Base-by-base conservation (phyloP, 2,888 invertebrate species). In the Dusona sp. region DNA sequence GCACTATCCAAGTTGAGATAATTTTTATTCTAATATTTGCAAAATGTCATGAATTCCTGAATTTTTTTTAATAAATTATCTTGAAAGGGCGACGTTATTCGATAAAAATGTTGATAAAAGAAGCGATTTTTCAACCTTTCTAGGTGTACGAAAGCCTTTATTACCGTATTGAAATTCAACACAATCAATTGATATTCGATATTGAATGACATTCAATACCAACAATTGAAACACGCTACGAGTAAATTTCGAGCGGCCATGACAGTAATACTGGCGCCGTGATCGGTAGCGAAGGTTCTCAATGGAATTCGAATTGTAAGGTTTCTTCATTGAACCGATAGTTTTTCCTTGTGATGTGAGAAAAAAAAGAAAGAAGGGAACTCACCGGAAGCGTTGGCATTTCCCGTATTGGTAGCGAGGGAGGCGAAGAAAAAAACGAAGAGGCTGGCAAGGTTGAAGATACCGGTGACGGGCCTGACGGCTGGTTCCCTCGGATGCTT, bases 371-470 rank as follows among this genome's bases (percentile, higher is more conserved):
- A 11, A 42, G 22, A 36, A 51, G 82, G 67, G 87, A 87, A 90
- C 91, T 91, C 79, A 91, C 91, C 91, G 83, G 88, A 89, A 85
- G 91, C 91, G 90, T 88, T 89, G 80, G 90, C 91, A 89, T 91
- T 88, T 67, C 87, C 87, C 83, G 87, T 88, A 86, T 90, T 89
- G 87, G 89, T 89, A 68, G 88, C 87, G 86, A 91, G 78, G 73
- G 83, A 88, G 45, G 89, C 84, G 89, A 90, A 88, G 90, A 90
- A 88, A 88, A 91, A 86, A 25, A 88, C 72, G 77, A 89, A 78
- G 33, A 88, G 79, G 65, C 88, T 89, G 80, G 86, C 84, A 87
- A 88, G 83, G 73, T 61, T 85, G 54, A 80, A 72, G 74, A 83
- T 84, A 86, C 83, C 82, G 77, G 90, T 87, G 79, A 54, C 54